A percentile compares a stretch with the other conserved stretches of the same genome.
These are phyloP conservation scores for Xenotilapia longispinis DNA, from an alignment of 2,113 vertebrate species.

Conservation along the genomic window DNA sequence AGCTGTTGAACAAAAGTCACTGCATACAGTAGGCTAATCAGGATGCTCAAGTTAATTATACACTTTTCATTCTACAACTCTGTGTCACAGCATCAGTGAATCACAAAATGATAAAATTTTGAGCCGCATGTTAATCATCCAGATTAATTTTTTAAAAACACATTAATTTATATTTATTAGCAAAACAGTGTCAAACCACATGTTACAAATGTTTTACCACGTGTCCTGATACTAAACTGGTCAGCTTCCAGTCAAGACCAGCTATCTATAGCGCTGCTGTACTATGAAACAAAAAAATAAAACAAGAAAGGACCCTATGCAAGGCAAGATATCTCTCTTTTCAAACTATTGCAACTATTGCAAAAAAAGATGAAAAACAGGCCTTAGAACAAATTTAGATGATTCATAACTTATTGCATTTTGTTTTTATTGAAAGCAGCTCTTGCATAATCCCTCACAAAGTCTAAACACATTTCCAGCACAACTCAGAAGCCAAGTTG, in stretches of 20 bases:
- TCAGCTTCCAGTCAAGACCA: background rate
- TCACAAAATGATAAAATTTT: background rate
- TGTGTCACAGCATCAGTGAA: accelerated
- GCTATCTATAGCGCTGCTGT: background rate
- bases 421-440: background rate
- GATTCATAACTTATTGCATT: background rate
- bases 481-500: background rate
- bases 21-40: background rate
- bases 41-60: background rate
- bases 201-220: background rate
- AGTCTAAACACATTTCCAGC: background rate
- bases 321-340: background rate
- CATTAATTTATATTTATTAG: background rate
- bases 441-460: background rate
- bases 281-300: background rate
- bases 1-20: background rate
- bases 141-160: background rate
- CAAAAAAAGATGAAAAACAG: background rate
- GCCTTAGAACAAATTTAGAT: background rate
- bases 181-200: background rate
- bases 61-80: background rate
- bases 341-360: background rate
- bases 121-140: background rate
- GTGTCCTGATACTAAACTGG: background rate
- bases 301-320: background rate